Evolutionary conservation across 2,888 invertebrate species (phyloP), one percentile per base, ranked within the genome.

Genomic region (Oscheius onirici): DNA sequence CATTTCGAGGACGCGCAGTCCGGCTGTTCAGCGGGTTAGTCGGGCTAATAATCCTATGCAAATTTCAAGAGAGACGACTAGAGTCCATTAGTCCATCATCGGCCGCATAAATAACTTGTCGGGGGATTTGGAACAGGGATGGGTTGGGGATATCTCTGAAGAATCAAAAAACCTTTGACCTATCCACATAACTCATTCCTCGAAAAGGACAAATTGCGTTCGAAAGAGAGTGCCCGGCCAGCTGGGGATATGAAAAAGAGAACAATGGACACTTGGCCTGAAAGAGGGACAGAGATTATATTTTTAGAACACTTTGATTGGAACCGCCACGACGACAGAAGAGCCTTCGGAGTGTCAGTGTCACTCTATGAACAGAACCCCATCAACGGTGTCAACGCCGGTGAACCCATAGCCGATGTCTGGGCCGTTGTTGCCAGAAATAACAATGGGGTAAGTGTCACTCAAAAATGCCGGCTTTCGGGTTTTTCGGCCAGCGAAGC

Each of bases 281-380:
- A 34, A 46, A 46, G 46, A 46, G n/a, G 46, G 20, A 13, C 5
- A 46, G 5, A 17, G 20, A 20, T 46, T 43, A 8, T 43, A 43
- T 46, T 55, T 74, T 69, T 49, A 70, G 81, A 79, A 40, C 66
- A 73, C 8, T 79, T 77, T 72, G 81, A 86, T 72, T 87, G 87
- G 87, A 76, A 72, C 40, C 34, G 61, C 34, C 92, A 92, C 92
- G 91, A 90, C 57, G 90, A 90, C 26, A 90, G 90, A 28, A 89
- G 89, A 71, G 91, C 92, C 2, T 93, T 90, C 86, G 93, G 93
- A 49, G 90, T 92, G 65, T 92, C 92, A 34, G 92, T 93, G 69
- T 93, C 93, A 0, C 89, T 94, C 55, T 94, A 94, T 87, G 94
- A 94, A 87, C 91, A 91, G 83, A 93, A 94, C 89, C 93, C 93